Base-by-base conservation (phyloP, 2,113 vertebrate species). In the Gasterosteus aculeatus region DNA sequence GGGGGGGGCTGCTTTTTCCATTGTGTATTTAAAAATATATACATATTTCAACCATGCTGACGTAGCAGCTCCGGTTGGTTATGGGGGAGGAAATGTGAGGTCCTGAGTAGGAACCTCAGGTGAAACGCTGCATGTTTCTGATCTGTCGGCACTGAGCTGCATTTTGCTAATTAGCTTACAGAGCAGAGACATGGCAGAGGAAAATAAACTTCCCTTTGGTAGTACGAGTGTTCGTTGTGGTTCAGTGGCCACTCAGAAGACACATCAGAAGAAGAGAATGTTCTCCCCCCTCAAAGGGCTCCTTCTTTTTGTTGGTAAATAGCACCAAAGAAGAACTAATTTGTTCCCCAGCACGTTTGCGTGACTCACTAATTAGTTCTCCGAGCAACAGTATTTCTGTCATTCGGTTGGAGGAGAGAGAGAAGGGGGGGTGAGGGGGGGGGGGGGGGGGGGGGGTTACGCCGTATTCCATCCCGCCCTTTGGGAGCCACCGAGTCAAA, bases 361-460 rank as follows among this genome's bases (percentile, higher is more conserved):
- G 61, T 64, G 26, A 61, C 76, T 63, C 46, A 1, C 41, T 69
- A 31, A 81, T 78, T 69, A 33, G 49, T 60, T 80, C n/a, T 76
- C 61, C 29, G 8, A 19, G n/a, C 12, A 14, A 1, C 46, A 54
- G 53, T 16, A 70, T 77, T 64, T 62, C 60, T 68, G 70, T 77
- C 61, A 10, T 31, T 49, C 42, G 38, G 44, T 72, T 62, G 63
- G 66, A 46, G 29, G 3, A 51, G 38, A 12, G 11, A 44, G 42
- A 46, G 44, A 14, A 39, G 38, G 71, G 69, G 33, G 77, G 73
- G 87, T 73, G 66, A 59, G 74, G 71, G 33, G 78, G 33, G 77
- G 73, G 87, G 76, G 66, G 59, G 74, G 71, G 33, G 78, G 73
- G 89, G 76, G 54, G 22, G 22, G 22, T 26, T n/a, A n/a, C n/a